Evolutionary conservation across 92 coral and sea anemone genomes (phyloP).

Genomic region (Nematostella vectensis): DNA sequence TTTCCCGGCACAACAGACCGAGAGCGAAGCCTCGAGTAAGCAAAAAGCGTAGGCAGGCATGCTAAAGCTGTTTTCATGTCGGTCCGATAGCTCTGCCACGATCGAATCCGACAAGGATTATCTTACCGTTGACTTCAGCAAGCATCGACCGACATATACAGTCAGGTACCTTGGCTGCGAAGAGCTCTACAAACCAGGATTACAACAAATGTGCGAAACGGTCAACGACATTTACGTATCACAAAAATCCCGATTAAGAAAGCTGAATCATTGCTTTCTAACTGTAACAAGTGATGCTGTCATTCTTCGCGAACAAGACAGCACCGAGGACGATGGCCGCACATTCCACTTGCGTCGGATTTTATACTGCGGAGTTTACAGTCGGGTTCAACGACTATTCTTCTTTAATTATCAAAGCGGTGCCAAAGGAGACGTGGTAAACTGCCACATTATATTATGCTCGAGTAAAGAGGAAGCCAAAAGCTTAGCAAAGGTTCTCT

Average conservation of each 20-base stretch:
- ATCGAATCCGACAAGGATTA: conserved; percentile 67
- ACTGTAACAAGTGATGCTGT: conserved; percentile 77
- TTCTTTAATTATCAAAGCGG: conserved; percentile 94
- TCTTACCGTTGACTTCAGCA: conserved; percentile 57
- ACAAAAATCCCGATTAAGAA: conserved; percentile 40
- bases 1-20: too few species aligned
- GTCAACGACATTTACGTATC: conserved; percentile 50
- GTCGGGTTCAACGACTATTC: conserved; percentile 71
- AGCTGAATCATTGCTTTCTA: conserved; percentile 56
- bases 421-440: conserved; percentile 74
- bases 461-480: conserved; percentile 82
- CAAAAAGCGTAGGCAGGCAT: conserved; percentile 42
- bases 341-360: conserved; percentile 67
- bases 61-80: conserved; percentile 70
- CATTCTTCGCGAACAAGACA: conserved; percentile 63
- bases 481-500: conserved; percentile 82
- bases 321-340: conserved; percentile 69
- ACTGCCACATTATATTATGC: conserved; percentile 75
- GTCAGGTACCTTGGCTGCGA: conserved; percentile 92
- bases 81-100: conserved; percentile 46
- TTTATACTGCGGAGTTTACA: conserved; percentile 79
- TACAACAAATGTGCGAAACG: conserved; percentile 80
- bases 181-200: conserved; percentile 68
- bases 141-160: conserved; percentile 64
- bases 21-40: too few species aligned